Conservation (phyloP, 1,140 invertebrate genomes). For the Littorina saxatilis region DNA sequence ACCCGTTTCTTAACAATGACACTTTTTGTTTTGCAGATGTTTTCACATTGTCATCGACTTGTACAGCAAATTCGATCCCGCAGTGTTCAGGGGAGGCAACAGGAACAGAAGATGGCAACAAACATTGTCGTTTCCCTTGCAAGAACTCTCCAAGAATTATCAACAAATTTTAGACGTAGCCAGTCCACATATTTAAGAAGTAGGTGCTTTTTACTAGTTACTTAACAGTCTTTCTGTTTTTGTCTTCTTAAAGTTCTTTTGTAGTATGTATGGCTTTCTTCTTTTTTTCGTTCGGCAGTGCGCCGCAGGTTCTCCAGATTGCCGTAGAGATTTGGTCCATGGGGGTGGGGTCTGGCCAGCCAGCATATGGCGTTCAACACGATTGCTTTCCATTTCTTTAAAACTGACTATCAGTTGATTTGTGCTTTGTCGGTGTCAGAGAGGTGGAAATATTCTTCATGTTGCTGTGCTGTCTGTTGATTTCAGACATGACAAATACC, state of each 20-base stretch:
- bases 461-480: no score
- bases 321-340: no score
- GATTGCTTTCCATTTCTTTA: no score
- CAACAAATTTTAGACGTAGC: constrained; percentile 85
- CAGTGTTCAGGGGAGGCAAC: constrained; percentile 70
- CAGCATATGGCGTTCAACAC: no score
- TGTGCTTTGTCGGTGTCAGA: no score
- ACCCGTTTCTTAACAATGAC: no score
- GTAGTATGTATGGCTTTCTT: background rate
- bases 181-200: constrained; percentile 89
- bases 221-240: constrained; percentile 18
- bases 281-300: background rate
- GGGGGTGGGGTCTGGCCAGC: no score
- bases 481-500: no score
- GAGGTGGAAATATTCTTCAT: no score
- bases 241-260: no score
- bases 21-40: constrained; percentile 77
- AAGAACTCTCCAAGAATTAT: constrained; percentile 88
- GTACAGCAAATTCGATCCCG: constrained; percentile 85
- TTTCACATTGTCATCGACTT: constrained; percentile 87
- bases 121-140: constrained; percentile 91
- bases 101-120: constrained; percentile 85
- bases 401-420: no score
- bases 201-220: constrained; percentile 42
- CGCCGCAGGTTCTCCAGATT: no score